Evolutionary conservation across 2,797 vertebrate species (phyloP), one percentile per base, ranked within the genome.

Genomic region (Cichlasoma orientale): DNA sequence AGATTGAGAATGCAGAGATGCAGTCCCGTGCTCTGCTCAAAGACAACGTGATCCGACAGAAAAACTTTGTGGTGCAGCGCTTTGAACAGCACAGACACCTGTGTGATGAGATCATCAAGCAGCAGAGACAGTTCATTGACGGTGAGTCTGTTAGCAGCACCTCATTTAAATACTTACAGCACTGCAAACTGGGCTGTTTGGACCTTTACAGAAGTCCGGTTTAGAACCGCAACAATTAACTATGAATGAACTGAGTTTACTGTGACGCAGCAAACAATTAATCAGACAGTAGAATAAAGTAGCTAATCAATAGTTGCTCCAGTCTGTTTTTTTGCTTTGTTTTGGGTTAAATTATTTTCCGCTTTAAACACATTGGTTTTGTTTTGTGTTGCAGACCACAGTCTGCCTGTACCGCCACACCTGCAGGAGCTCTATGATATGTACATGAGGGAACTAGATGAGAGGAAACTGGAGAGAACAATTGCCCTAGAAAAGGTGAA

Each of bases 21-120:
- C 95, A 95, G 88, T 97, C 96, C 0, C 93, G 93, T 11, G 93
- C 96, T 0, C 90, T 96, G 90, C 96, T 97, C 52, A 95, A 96
- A 71, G 96, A 97, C 89, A 96, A 95, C n/a, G 94, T 96, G 59
- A 96, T 96, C 83, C 95, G 95, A 5, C 97, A 96, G 80, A 97
- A 96, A 9, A 95, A 96, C 75, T 93, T 94, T 29, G 95, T 96
- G 72, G 92, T 97, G 87, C 96, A 95, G 78, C 95, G 95, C 47
- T 96, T 97, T 61, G 96, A 97, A 91, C 95, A 94, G 86, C 96
- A 97, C 90, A 90, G 95, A 27, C 93, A 95, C 84, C 95, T 98
- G 71, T 98, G 97, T 27, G 93, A 97, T 1, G 94, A 96, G 90
- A 96, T 98, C 93, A 97, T 98, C 68, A 96, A 95, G 90, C 96